Conservation (phyloP, 2,113 vertebrate genomes). For the Gymnogyps californianus region DNA sequence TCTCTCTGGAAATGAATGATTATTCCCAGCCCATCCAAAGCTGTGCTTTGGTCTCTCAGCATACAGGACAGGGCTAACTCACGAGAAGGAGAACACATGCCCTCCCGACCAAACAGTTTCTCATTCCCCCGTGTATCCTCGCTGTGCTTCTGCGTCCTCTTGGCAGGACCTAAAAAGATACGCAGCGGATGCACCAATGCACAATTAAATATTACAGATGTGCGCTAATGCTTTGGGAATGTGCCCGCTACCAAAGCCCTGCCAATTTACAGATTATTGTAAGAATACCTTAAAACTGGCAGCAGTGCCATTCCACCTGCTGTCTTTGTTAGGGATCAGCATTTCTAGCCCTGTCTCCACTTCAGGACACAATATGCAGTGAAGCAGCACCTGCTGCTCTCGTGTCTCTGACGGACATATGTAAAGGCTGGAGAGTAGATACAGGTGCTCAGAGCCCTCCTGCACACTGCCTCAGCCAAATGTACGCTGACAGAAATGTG, state of each 20-base stretch:
- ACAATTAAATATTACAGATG: slow-evolving; percentile 32
- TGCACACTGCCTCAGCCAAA: neutral
- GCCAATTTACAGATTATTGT: slow-evolving; percentile 4
- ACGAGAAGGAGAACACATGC: neutral
- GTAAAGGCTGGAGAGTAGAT: slow-evolving; percentile 2
- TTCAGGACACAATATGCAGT: neutral
- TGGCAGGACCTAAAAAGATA: slow-evolving; percentile 25
- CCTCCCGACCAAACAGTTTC: neutral
- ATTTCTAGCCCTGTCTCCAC: neutral
- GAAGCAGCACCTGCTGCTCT: slow-evolving; percentile 33
- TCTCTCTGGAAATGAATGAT: neutral
- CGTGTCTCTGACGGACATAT: neutral
- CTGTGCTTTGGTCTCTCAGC: neutral
- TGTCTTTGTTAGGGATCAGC: slow-evolving; percentile 6
- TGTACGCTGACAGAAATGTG: neutral
- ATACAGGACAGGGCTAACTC: neutral
- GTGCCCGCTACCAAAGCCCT: neutral
- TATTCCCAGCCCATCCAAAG: neutral
- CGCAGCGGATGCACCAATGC: neutral
- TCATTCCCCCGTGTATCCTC: neutral
- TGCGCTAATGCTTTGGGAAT: slow-evolving; percentile 4
- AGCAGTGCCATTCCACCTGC: neutral
- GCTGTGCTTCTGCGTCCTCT: neutral
- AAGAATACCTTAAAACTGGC: slow-evolving; percentile 1
- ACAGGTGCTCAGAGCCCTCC: slow-evolving; percentile 28